Percentiles rank a stretch among this genome's conserved stretches.
These are phyloP conservation scores for Melanotus villosus DNA, from an alignment of 2,888 invertebrate genomes.

Conservation along the genomic window DNA sequence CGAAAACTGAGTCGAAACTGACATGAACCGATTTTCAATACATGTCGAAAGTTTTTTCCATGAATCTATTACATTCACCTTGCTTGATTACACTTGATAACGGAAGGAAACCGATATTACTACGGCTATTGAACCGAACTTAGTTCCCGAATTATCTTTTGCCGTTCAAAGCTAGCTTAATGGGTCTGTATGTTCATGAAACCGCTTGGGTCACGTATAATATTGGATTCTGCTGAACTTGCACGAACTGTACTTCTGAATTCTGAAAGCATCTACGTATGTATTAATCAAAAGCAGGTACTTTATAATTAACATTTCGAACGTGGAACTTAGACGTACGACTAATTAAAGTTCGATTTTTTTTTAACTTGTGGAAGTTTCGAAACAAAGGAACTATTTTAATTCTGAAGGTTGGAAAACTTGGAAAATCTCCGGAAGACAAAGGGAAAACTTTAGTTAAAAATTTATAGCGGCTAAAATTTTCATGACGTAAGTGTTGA, in stretches of 20 bases:
- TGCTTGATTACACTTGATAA: neutral
- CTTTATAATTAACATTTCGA: neutral
- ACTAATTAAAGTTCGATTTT: neutral
- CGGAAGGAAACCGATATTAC: slow-evolving; percentile 10
- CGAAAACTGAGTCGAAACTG: slow-evolving; percentile 35
- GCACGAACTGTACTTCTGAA: neutral
- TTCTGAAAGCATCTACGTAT: neutral
- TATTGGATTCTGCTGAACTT: slow-evolving; percentile 27
- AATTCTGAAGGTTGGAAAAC: no score
- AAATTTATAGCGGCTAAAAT: no score
- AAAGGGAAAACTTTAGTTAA: no score
- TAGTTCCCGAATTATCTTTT: slow-evolving; percentile 32
- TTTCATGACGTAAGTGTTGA: no score
- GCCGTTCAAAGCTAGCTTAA: slow-evolving; percentile 22
- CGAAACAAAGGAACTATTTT: no score
- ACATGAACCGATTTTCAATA: slow-evolving; percentile 30
- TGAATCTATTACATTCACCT: slow-evolving; percentile 11
- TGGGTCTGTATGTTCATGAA: slow-evolving; percentile 14
- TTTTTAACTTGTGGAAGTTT: no score
- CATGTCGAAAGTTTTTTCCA: slow-evolving; percentile 10
- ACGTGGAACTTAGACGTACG: neutral
- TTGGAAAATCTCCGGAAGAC: no score
- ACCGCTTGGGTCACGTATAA: slow-evolving; percentile 26
- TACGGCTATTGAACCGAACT: slow-evolving; percentile 23
- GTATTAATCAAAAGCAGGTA: slow-evolving; percentile 2